Evolutionary conservation across 2,888 invertebrate genomes (phyloP), one percentile per base, ranked within the genome.

Genomic region (Rugalucina vietnamica): DNA sequence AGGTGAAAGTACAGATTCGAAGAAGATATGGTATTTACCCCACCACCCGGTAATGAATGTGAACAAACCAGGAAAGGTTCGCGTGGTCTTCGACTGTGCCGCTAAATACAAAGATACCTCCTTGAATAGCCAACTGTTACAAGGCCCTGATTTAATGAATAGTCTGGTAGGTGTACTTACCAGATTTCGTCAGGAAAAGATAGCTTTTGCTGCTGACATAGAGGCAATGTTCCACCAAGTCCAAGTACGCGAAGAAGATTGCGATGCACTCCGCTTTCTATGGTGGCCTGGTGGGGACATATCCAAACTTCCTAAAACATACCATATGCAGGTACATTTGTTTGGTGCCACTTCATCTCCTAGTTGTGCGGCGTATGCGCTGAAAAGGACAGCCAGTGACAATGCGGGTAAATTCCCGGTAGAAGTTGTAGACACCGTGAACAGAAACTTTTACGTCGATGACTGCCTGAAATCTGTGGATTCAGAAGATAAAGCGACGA

Each of bases 181-280:
- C 5, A 49, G 87, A 27, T 87, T 87, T 36, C 54, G 87, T 82
- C 80, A 84, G 29, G 82, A 84, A 54, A 36, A 54, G 5, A 34
- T 81, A 10, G 86, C 86, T 8, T 1, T 89, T 0, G 50, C 72
- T 10, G 84, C 81, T 0, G 89, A 89, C 39, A 82, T 89, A 24
- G 85, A 87, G 50, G 85, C 82, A 10, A 89, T 89, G 85, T 87
- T 86, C 65, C 82, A 88, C 70, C 87, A 87, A 71, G 88, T 88
- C 14, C 43, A 71, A 0, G 82, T 85, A 0, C 32, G n/a, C 3
- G 82, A 86, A 0, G 43, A 43, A 27, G 84, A 84, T 77, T 39
- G 84, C 39, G 70, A 82, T 27, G 50, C 79, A 3, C 72, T 85
- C 5, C 83, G 85, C 10, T 86, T 86, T 80, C 76, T 85, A 50